Evolutionary conservation across 2,797 vertebrate genomes (phyloP).

Genomic region (Mus caroli): DNA sequence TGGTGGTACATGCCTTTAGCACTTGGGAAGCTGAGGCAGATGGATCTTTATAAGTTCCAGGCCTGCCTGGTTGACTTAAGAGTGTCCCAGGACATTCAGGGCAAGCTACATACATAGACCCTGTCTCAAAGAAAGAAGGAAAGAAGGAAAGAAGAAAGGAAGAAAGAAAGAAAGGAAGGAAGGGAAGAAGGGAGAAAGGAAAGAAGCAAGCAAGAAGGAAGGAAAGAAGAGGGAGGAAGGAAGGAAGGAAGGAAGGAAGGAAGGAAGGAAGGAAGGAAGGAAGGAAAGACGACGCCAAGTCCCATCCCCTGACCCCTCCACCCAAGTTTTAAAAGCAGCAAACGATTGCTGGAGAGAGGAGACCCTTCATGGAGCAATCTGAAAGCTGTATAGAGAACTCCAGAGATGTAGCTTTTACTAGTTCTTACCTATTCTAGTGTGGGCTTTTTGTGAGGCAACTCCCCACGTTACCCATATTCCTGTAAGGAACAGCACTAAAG

Average conservation of each 20-base stretch:
- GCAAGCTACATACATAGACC: neutral
- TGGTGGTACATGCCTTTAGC: neutral
- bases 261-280: too few relatives aligned
- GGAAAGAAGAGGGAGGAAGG: too few relatives aligned
- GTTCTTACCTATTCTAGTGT: neutral
- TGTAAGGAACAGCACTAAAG: neutral
- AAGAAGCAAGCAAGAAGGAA: too few relatives aligned
- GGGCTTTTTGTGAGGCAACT: neutral
- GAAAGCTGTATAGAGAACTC: neutral
- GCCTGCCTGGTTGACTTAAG: too few relatives aligned
- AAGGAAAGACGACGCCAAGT: too few relatives aligned
- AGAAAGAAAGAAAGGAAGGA: too few relatives aligned
- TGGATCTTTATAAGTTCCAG: neutral
- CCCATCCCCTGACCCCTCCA: too few relatives aligned
- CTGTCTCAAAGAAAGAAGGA: neutral
- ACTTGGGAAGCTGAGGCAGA: neutral
- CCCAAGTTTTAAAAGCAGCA: neutral
- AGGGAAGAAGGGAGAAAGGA: too few relatives aligned
- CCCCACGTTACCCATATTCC: neutral
- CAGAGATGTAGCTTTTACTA: neutral
- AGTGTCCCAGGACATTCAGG: neutral
- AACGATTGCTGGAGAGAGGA: neutral
- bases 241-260: too few relatives aligned
- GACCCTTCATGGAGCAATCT: neutral
- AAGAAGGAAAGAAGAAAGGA: neutral